phyloP scores from a whole-genome alignment of 2,797 vertebrate genomes.

The Syngnathus rostellatus region DNA sequence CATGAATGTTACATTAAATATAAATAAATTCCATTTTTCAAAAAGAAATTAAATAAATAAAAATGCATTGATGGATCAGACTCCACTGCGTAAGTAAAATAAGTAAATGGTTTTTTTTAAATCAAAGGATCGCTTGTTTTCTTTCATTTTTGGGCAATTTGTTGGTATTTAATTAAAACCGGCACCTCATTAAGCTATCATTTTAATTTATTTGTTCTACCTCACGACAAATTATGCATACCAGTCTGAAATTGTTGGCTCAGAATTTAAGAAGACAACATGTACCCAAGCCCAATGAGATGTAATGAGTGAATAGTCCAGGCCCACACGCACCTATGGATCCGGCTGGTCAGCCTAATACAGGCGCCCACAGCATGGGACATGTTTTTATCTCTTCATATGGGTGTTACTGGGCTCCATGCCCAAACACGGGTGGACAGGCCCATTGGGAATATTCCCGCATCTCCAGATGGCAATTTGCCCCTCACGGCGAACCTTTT shows the following conservation, averaged over 20 bases:
- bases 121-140: background rate
- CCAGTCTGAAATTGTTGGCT: conserved; percentile 5
- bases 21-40: background rate
- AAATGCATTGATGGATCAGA: too few relatives aligned
- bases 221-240: conserved; percentile 5
- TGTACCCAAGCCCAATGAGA: conserved; percentile 9
- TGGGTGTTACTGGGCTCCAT: conserved; percentile 37
- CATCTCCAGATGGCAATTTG: conserved; percentile 37
- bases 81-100: background rate
- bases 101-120: background rate
- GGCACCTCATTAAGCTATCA: conserved; percentile 8
- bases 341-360: conserved; percentile 17
- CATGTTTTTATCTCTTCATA: conserved; percentile 37
- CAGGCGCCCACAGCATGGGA: conserved; percentile 30
- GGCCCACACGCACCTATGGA: conserved; percentile 7
- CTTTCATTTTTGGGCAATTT: background rate
- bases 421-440: conserved; percentile 26
- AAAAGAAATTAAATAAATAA: too few relatives aligned
- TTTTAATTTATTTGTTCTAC: conserved; percentile 8
- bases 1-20: background rate
- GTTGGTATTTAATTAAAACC: conserved; percentile 12
- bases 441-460: conserved; percentile 21
- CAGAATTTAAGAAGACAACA: conserved; percentile 12
- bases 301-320: conserved; percentile 2
- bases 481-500: conserved; percentile 30